Conservation (phyloP, 2,113 vertebrate species). For the Phainopepla nitens region DNA sequence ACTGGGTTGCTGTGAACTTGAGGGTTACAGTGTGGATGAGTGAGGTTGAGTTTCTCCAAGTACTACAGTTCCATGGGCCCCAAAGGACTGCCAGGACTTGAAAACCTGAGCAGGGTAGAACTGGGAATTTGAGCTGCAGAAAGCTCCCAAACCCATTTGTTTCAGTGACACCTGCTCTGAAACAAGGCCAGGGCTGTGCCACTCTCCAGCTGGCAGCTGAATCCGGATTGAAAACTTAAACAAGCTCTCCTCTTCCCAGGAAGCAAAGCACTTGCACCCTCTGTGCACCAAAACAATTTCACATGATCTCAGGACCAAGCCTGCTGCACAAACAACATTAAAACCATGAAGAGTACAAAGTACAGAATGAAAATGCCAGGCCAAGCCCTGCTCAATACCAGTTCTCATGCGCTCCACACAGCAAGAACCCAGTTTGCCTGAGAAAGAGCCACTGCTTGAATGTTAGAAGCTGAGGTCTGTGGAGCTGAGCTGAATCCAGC, state of each 20-base stretch:
- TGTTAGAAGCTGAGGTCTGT: background rate
- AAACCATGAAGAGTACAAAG: slow-evolving; percentile 34
- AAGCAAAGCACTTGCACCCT: background rate
- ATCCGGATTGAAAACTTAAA: background rate
- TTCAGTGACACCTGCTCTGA: background rate
- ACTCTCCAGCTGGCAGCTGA: background rate
- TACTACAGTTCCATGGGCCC: background rate
- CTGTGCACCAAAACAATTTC: background rate
- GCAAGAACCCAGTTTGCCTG: background rate
- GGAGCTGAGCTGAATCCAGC: background rate
- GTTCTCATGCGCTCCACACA: background rate
- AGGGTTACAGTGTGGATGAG: background rate
- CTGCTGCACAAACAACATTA: slow-evolving; percentile 30
- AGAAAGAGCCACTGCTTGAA: background rate
- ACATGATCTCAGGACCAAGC: slow-evolving; percentile 14
- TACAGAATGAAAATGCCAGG: slow-evolving; percentile 4
- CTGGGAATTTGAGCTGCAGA: background rate
- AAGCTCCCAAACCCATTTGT: background rate
- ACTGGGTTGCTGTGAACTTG: background rate
- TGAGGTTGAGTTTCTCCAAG: background rate
- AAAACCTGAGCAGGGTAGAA: background rate
- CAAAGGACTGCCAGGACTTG: background rate
- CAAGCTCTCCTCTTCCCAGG: background rate
- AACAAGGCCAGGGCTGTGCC: background rate
- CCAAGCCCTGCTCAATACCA: background rate